A percentile compares a stretch with the other conserved stretches of the same genome.
Evolutionary conservation across 92 coral and sea anemone genomes (phyloP).

Genomic region (Plumapathes pennacea): DNA sequence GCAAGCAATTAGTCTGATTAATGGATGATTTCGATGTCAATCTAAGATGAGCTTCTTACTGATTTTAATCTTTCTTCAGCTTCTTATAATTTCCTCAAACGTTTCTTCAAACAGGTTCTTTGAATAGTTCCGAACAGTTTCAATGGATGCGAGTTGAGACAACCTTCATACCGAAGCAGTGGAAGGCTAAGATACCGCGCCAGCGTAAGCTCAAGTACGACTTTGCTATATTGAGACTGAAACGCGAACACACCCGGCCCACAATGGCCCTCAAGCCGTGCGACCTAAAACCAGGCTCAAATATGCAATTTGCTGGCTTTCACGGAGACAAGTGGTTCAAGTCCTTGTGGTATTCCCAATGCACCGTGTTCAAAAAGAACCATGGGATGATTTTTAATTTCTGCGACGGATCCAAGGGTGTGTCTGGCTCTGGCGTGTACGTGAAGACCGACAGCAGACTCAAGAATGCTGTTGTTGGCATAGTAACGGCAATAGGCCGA

Average conservation of each 20-base stretch:
- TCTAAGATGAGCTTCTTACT: too few relatives aligned
- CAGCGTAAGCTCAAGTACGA: slow-evolving; percentile 53
- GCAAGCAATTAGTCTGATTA: too few relatives aligned
- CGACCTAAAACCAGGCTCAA: slow-evolving; percentile 46
- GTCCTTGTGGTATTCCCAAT: slow-evolving; percentile 70
- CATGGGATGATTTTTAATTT: slow-evolving; percentile 57
- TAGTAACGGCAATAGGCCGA: slow-evolving; percentile 65
- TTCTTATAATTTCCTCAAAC: too few relatives aligned
- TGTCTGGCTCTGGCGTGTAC: slow-evolving; percentile 82
- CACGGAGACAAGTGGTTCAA: slow-evolving; percentile 77
- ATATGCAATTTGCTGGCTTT: slow-evolving; percentile 75
- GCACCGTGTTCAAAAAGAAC: slow-evolving; percentile 34
- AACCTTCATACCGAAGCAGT: slow-evolving; percentile 48
- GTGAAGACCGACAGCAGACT: slow-evolving; percentile 19
- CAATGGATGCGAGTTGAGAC: slow-evolving; percentile 71
- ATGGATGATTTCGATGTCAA: too few relatives aligned
- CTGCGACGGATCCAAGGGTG: slow-evolving; percentile 74
- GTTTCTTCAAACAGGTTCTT: slow-evolving; percentile 44
- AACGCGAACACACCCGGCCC: slow-evolving; percentile 61
- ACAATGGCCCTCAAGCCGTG: slow-evolving; percentile 57
- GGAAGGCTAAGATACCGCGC: slow-evolving; percentile 30
- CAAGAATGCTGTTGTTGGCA: slow-evolving; percentile 63
- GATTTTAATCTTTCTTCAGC: too few relatives aligned
- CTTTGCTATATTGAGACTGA: slow-evolving; percentile 70
- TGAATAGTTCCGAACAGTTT: slow-evolving; percentile 56